phyloP scores from a whole-genome alignment of 2,113 vertebrate species.

The Puntigrus tetrazona region DNA sequence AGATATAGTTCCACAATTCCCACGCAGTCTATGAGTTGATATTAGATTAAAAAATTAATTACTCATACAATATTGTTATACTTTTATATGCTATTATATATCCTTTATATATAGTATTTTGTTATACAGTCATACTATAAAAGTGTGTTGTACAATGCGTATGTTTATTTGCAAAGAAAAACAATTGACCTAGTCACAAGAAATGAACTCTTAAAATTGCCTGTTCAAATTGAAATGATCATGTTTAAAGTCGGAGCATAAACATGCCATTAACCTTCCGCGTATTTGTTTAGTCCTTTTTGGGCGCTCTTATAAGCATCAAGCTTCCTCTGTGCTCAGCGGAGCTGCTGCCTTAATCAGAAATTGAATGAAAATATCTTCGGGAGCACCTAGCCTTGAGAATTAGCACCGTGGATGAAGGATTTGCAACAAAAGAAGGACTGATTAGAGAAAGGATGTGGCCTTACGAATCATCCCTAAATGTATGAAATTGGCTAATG shows the following conservation, averaged over 20 bases:
- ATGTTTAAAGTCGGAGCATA: slow-evolving; percentile 15
- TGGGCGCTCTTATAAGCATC: background rate
- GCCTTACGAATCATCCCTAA: slow-evolving; percentile 63
- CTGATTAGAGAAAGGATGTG: slow-evolving; percentile 63
- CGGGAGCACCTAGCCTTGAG: slow-evolving; percentile 48
- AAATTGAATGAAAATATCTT: slow-evolving; percentile 50
- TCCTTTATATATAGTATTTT: too few species aligned
- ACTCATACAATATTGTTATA: background rate
- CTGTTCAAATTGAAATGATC: background rate
- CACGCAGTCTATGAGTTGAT: background rate
- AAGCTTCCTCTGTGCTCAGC: slow-evolving; percentile 8
- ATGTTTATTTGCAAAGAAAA: background rate
- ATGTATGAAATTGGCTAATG: slow-evolving; percentile 69
- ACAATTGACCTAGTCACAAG: background rate
- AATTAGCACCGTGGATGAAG: slow-evolving; percentile 53
- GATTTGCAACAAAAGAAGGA: slow-evolving; percentile 55
- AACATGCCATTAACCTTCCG: slow-evolving; percentile 34
- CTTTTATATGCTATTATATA: too few species aligned
- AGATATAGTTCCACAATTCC: background rate
- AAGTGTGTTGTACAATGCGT: background rate
- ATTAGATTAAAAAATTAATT: background rate
- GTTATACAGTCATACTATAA: too few species aligned
- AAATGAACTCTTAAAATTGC: slow-evolving; percentile 6
- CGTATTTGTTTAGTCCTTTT: slow-evolving; percentile 27
- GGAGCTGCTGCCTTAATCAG: slow-evolving; percentile 43